These are phyloP conservation scores for Oceanites oceanicus DNA, from an alignment of 2,113 vertebrate species.

Conservation along the genomic window DNA sequence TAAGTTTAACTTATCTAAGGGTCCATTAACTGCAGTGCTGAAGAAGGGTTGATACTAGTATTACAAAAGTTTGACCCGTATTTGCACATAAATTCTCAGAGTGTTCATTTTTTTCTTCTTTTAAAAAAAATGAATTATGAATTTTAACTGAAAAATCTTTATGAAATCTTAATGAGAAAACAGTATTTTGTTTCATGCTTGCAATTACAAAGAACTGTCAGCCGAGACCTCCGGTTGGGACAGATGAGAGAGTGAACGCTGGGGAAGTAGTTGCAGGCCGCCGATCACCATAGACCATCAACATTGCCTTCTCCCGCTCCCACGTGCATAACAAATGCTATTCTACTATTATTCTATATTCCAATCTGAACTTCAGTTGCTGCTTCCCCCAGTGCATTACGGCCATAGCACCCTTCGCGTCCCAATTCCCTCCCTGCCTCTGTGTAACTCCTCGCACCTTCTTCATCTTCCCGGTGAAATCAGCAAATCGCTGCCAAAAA, in stretches of 20 bases:
- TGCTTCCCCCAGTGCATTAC: fast-evolving
- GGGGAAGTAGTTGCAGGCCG: neutral
- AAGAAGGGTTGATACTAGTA: neutral
- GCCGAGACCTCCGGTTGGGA: neutral
- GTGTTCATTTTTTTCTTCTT: too few relatives aligned
- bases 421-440: too few relatives aligned
- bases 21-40: neutral
- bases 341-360: neutral
- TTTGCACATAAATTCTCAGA: neutral
- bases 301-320: fast-evolving
- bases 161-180: neutral
- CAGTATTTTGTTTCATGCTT: neutral
- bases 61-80: neutral
- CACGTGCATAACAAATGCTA: fast-evolving
- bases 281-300: too few relatives aligned
- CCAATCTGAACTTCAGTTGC: neutral
- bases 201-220: neutral
- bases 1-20: neutral
- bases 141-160: neutral
- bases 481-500: fast-evolving
- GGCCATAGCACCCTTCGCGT: neutral
- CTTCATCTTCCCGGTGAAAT: fast-evolving
- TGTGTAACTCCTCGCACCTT: fast-evolving
- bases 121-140: fast-evolving
- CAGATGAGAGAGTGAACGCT: neutral